Evolutionary conservation across 2,888 invertebrate species (phyloP), one percentile per base, ranked within the genome.

Genomic region (Meteorus cinctellus): DNA sequence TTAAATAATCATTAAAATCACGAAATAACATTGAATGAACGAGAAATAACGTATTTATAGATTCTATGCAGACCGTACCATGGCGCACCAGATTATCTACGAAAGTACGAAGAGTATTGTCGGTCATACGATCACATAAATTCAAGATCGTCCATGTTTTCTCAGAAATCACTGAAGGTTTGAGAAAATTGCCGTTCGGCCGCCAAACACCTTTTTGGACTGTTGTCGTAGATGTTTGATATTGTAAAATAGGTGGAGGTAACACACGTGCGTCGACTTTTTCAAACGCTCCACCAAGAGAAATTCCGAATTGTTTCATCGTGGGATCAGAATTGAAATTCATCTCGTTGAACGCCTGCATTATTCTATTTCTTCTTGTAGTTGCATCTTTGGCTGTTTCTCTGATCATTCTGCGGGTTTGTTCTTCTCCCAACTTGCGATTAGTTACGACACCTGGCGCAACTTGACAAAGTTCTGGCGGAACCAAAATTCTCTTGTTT

Each of bases 391-490:
- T 94, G 0, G 98, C 98, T 0, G 98, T 96, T 59, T 92, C 91
- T 86, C 91, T 93, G 72, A 99, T 97, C 97, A 99, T 97, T 0
- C 92, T 93, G 0, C 95, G 91, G 0, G 98, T 95, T 89, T 98
- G 98, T 41, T 88, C 91, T 41, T 97, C 95, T 6, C 94, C 95
- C 86, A 98, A 91, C 89, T 97, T 97, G 84, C 94, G 94, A 72
- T 94, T 92, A 0, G 83, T 89, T 90, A 94, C 91, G 88, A 99
- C 98, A 0, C 96, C 97, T 55, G 92, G 92, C 0, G 94, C 91
- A 27, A 62, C 31, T 68, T 19, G 4, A 81, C 85, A 85, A 83
- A 92, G 92, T 90, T 98, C 98, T 55, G 95, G 90, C 0, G 98
- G 98, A 74, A 98, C 91, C 83, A 93, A 94, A 66, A 96, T 95